Percentiles rank a stretch among this genome's conserved stretches.
These are phyloP conservation scores for Phorcus lineatus DNA, from an alignment of 2,888 invertebrate species.

Conservation along the genomic window DNA sequence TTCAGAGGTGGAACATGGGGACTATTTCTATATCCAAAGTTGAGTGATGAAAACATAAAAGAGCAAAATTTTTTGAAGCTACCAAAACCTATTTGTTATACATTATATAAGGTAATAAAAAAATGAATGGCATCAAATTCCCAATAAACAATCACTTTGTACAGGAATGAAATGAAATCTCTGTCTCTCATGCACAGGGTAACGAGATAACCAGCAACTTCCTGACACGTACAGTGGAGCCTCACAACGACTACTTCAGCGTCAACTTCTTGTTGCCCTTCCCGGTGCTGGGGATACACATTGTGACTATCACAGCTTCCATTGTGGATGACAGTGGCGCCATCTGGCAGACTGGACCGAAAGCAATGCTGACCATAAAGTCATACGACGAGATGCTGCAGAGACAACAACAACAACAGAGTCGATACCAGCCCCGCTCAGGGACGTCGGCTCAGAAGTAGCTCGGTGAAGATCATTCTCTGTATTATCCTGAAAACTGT, in stretches of 20 bases:
- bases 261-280: constrained; percentile 91
- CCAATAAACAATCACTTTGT: too few species aligned
- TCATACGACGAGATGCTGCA: constrained; percentile 81
- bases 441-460: constrained; percentile 4
- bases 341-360: constrained; percentile 93
- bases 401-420: constrained; percentile 57
- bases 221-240: constrained; percentile 88
- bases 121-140: too few species aligned
- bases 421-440: constrained; percentile 14
- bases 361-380: constrained; percentile 85
- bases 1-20: too few species aligned
- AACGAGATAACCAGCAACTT: constrained; percentile 69
- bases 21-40: too few species aligned
- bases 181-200: constrained; percentile 47
- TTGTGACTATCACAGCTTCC: constrained; percentile 86
- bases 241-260: constrained; percentile 95
- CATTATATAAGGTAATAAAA: too few species aligned
- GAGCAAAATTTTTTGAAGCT: too few species aligned
- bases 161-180: too few species aligned
- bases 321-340: constrained; percentile 88
- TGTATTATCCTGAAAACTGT: too few species aligned
- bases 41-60: too few species aligned
- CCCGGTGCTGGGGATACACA: constrained; percentile 79
- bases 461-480: not conserved
- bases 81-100: too few species aligned